Base-by-base conservation (phyloP, 2,113 vertebrate species). In the Meleagris gallopavo region DNA sequence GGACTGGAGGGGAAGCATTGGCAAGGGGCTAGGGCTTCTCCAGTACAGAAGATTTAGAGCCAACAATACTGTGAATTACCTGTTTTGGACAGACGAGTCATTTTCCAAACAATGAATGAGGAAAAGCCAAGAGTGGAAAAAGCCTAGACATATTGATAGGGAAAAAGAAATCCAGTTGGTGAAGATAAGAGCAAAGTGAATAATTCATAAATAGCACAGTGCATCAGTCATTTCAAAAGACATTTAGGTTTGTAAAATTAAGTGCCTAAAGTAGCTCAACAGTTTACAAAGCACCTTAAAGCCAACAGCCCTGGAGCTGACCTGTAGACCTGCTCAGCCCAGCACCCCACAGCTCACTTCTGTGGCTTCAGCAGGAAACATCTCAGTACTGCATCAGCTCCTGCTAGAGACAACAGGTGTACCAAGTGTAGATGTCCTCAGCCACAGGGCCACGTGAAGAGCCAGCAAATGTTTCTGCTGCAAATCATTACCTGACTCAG, bases 201-300 rank as follows among this genome's bases (percentile, higher is more conserved):
- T 96, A 96, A 97, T 97, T 96, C 84, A 97, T 92, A 92, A 95
- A 85, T 94, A 97, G 87, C 74, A 89, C 21, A 65, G 64, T 67
- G 62, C 62, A 91, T 86, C 82, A 89, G 95, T 97, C 45, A 38
- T 93, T 95, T 95, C 91, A 97, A 97, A 48, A 95, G 95, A 94
- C 80, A 93, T 95, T 95, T 93, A 97, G 95, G 97, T 96, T 96
- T 96, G 96, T 94, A 80, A 83, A 94, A 97, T 95, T 90, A 96
- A 83, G 87, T 96, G 65, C 52, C 88, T 97, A 96, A 98, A 98
- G 98, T 97, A 97, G 94, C 83, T 93, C 85, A 86, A 92, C 60
- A 96, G 96, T 97, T 97, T 97, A 96, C 95, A 97, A 97, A 94
- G 82, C 72, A 94, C 96, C 89, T 95, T 94, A 95, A 92, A 97